Percentiles rank a stretch among this genome's conserved stretches.
These are phyloP conservation scores for Drosophila borborema DNA, from an alignment of 2,888 invertebrate genomes.

Conservation along the genomic window DNA sequence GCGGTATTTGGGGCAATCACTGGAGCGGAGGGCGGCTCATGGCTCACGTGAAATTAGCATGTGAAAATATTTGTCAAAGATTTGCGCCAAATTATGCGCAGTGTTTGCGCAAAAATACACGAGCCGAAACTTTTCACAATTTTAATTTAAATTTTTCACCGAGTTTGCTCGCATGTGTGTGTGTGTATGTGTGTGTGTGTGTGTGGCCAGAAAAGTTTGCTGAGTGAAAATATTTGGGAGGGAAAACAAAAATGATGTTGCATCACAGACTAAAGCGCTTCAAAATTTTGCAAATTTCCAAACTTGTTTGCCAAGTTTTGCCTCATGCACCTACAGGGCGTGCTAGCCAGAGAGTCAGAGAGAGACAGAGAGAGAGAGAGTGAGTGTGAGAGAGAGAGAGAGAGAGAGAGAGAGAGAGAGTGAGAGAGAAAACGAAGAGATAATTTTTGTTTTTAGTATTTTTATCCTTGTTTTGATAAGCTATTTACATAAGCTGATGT, in stretches of 20 bases:
- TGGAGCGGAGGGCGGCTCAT: conserved; percentile 9
- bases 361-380: neutral
- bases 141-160: conserved; percentile 75
- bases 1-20: conserved; percentile 2
- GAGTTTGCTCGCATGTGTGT: conserved; percentile 50
- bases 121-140: conserved; percentile 67
- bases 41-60: conserved; percentile 77
- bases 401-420: no score
- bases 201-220: conserved; percentile 65
- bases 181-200: conserved; percentile 12
- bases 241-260: conserved; percentile 67
- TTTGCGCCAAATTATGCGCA: conserved; percentile 79
- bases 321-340: neutral
- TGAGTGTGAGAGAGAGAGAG: no score
- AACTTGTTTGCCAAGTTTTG: conserved; percentile 73
- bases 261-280: conserved; percentile 77
- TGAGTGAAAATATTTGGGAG: conserved; percentile 70
- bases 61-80: conserved; percentile 81
- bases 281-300: conserved; percentile 62
- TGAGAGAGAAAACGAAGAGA: neutral
- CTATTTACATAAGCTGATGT: conserved; percentile 74
- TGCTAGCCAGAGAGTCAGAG: no score
- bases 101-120: conserved; percentile 77
- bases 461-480: conserved; percentile 61
- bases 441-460: conserved; percentile 38